Evolutionary conservation across 1,140 invertebrate species (phyloP).

Genomic region (Macrocentrus cingulum): DNA sequence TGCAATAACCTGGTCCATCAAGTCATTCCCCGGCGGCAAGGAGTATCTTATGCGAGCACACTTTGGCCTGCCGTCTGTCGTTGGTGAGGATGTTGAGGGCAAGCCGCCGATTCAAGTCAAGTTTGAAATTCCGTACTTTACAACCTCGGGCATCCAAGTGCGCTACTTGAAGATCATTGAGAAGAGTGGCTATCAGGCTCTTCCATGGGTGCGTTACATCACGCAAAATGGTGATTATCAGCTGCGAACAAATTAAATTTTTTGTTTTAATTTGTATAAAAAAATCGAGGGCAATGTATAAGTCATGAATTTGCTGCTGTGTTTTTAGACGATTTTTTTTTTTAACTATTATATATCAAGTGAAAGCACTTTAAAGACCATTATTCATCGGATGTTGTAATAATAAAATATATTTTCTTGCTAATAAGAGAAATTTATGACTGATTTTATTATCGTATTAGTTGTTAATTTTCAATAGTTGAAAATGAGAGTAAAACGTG

Average conservation of each 20-base stretch:
- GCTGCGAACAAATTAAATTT: slow-evolving; percentile 89
- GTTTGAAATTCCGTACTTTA: slow-evolving; percentile 99
- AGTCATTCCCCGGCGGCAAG: slow-evolving; percentile 98
- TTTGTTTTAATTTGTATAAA: background rate
- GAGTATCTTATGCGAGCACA: slow-evolving; percentile 99
- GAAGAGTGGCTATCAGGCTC: slow-evolving; percentile 98
- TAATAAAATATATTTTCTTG: too few species aligned
- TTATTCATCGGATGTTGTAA: too few species aligned
- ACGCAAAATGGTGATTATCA: slow-evolving; percentile 99
- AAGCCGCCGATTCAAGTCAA: slow-evolving; percentile 98
- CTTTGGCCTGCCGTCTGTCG: slow-evolving; percentile 97
- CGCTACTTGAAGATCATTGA: slow-evolving; percentile 99
- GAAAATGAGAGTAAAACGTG: too few species aligned
- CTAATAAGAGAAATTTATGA: too few species aligned
- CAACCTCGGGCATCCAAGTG: slow-evolving; percentile 98
- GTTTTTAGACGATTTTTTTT: too few species aligned
- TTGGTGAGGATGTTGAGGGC: slow-evolving; percentile 92
- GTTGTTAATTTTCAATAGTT: too few species aligned
- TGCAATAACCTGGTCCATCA: slow-evolving; percentile 99
- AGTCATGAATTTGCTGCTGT: too few species aligned
- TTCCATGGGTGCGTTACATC: slow-evolving; percentile 99
- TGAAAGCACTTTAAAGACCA: too few species aligned
- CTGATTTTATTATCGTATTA: too few species aligned
- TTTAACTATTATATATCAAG: too few species aligned
- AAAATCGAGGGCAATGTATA: too few species aligned